phyloP scores from a whole-genome alignment of 2,113 vertebrate genomes.

The Pollachius pollachius region DNA sequence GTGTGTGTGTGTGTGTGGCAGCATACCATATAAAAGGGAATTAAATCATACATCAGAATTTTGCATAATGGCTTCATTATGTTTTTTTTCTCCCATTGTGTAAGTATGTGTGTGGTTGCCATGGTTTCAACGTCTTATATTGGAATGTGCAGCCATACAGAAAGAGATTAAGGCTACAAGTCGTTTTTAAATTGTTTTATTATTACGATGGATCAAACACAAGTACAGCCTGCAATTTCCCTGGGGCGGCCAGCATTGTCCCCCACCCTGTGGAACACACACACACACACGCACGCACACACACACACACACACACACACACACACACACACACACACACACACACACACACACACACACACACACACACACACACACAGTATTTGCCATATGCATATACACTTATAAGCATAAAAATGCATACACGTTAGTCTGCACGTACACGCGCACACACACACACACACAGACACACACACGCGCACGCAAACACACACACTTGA shows the following conservation, averaged over 20 bases:
- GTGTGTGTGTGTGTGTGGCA: no score
- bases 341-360: conserved; percentile 25
- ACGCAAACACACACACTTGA: background rate
- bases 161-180: no score
- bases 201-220: no score
- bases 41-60: no score
- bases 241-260: conserved; percentile 4
- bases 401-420: background rate
- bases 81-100: no score
- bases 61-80: no score
- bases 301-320: conserved; percentile 10
- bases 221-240: background rate
- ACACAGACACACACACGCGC: background rate
- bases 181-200: no score
- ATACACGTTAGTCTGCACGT: background rate
- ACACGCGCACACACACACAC: background rate
- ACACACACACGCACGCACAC: no score
- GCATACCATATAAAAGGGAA: no score
- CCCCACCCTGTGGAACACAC: conserved; percentile 1
- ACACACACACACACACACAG: conserved; percentile 12
- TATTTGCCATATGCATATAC: background rate
- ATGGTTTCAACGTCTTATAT: no score
- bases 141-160: no score
- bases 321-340: background rate
- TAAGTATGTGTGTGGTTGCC: no score